phyloP scores from a whole-genome alignment of 2,888 invertebrate genomes.

The Metellina segmentata region DNA sequence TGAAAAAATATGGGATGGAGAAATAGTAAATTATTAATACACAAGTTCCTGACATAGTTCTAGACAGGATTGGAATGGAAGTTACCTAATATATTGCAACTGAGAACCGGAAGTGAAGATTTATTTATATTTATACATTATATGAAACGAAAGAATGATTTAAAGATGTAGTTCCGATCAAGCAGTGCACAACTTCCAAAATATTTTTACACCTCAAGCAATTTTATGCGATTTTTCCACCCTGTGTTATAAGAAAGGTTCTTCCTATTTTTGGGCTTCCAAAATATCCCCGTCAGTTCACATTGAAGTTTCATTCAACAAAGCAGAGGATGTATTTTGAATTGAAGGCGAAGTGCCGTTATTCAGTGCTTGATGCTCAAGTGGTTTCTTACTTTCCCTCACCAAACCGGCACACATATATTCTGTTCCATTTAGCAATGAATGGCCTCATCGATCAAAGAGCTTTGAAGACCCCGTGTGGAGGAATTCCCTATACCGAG shows the following conservation, averaged over 20 bases:
- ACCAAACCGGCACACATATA: not conserved
- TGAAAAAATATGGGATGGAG: too few species aligned
- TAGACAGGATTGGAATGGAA: too few species aligned
- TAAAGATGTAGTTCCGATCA: not conserved
- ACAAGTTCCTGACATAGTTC: too few species aligned
- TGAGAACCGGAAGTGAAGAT: not conserved
- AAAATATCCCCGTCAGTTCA: constrained; percentile 32
- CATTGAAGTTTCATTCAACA: constrained; percentile 51
- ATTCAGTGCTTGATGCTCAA: constrained; percentile 18
- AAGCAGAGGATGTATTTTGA: constrained; percentile 32
- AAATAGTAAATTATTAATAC: too few species aligned
- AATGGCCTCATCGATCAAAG: constrained; percentile 41
- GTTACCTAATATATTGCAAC: too few species aligned
- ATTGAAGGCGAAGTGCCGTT: constrained; percentile 55
- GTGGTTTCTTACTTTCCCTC: constrained; percentile 4
- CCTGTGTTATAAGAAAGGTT: not conserved
- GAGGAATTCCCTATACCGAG: not conserved
- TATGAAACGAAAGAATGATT: not conserved
- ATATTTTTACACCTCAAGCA: not conserved
- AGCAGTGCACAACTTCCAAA: not conserved
- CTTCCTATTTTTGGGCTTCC: not conserved
- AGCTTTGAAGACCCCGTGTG: not conserved
- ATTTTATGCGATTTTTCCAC: not conserved
- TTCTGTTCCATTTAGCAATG: constrained; percentile 51
- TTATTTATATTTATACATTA: not conserved